Base-by-base conservation (phyloP, 2,797 vertebrate species). In the Phrynocephalus forsythii region DNA sequence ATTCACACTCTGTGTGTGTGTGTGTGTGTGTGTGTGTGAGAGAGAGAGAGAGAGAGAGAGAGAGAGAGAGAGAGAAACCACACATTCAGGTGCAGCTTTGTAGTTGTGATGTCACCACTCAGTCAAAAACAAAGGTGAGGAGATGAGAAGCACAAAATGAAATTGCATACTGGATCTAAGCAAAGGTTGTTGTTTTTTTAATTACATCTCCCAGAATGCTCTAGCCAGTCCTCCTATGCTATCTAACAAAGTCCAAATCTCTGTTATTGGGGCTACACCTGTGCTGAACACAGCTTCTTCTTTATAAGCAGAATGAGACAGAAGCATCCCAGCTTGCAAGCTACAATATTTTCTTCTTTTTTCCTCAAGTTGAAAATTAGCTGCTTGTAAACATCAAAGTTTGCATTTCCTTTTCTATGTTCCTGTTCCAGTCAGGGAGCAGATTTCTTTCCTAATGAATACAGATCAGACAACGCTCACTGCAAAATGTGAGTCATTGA, bases 321-420 rank as follows among this genome's bases (percentile, higher is more conserved):
- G 60, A 63, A 63, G 4, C 11, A 63, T 9, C 38, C n/a, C 69
- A 63, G 8, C 28, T 26, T 75, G 33, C 50, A 77, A 5, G 60
- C 84, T 72, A 20, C 44, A 7, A 22, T 38, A 18, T 44, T 33
- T 90, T 84, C 52, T 79, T 22, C 82, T 68, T 71, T 1, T 10
- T 73, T 79, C 9, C 48, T 89, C 83, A 79, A 79, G 89, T 83
- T 38, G 56, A 38, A 80, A 81, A 77, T 48, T 85, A 84, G 63
- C 28, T 85, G 80, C 60, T 56, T 87, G 24, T 73, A 63, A 79
- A 7, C 7, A 50, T 52, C 15, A 81, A 50, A 63, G 78, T 88
- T 86, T 93, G 86, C 83, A 89, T 90, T 83, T 22, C 50, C 79
- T 90, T 83, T 22, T 60, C 79, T 68, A 81, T 6, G 87, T 68